A percentile compares a stretch with the other conserved stretches of the same genome.
Conservation (phyloP, 2,797 vertebrate genomes). For the Falco peregrinus region DNA sequence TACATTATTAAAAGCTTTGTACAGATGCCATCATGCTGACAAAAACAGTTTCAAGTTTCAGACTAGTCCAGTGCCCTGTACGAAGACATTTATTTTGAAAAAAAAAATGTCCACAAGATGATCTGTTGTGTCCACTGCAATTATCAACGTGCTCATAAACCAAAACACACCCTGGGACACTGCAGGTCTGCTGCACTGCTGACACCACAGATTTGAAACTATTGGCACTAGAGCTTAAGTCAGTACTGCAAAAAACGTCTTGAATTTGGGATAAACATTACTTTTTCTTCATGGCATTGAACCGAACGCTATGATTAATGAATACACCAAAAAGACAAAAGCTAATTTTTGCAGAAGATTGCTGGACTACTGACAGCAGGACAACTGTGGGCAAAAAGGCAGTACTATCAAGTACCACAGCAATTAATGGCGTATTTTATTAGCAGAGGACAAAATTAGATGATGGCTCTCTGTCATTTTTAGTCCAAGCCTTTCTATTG, state of each 20-base stretch:
- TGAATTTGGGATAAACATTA: neutral
- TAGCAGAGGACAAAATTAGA: neutral
- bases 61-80: neutral
- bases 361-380: neutral
- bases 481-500: neutral
- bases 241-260: neutral
- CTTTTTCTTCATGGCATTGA: neutral
- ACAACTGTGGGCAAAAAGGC: neutral
- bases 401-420: neutral
- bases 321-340: neutral
- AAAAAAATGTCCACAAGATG: neutral
- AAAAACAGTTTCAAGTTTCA: neutral
- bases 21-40: neutral
- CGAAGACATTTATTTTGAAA: rapidly evolving
- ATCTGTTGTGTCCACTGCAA: neutral
- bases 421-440: neutral
- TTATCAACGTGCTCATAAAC: neutral
- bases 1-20: neutral
- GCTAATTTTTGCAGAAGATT: neutral
- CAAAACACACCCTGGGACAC: neutral
- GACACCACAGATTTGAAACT: neutral
- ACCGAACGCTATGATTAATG: neutral
- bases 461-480: neutral
- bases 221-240: neutral
- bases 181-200: neutral